Conservation (phyloP, 1,140 invertebrate species). For the Wasmannia auropunctata region DNA sequence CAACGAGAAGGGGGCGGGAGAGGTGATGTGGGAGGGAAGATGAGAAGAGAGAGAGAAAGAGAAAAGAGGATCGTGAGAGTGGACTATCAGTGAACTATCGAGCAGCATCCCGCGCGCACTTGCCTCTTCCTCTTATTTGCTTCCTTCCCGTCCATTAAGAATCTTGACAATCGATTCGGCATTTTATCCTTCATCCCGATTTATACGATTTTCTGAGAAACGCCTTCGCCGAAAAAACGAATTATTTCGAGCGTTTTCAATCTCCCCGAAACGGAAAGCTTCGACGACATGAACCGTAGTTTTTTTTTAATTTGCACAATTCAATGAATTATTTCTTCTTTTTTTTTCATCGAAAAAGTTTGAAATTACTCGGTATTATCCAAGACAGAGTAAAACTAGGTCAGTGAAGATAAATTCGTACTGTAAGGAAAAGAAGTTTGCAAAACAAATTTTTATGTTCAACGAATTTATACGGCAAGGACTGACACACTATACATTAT, state of each 20-base stretch:
- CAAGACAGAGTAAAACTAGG: background rate
- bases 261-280: no score
- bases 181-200: constrained; percentile 56
- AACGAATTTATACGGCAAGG: background rate
- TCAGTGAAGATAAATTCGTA: background rate
- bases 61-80: constrained; percentile 42
- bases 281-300: background rate
- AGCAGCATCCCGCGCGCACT: constrained; percentile 41
- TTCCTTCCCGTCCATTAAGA: constrained; percentile 66
- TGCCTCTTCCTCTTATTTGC: constrained; percentile 57
- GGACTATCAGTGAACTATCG: constrained; percentile 64
- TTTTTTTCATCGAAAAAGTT: background rate
- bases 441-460: constrained; percentile 6
- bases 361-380: background rate
- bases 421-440: background rate
- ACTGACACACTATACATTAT: background rate
- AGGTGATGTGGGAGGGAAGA: constrained; percentile 11
- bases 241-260: constrained; percentile 1
- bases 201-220: constrained; percentile 38
- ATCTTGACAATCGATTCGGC: constrained; percentile 57
- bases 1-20: constrained; percentile 50
- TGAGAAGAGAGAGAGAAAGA: constrained; percentile 41
- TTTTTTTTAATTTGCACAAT: constrained; percentile 21
- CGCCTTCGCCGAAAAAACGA: background rate
- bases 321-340: background rate